Conservation (phyloP, 2,113 vertebrate genomes). For the Heteronetta atricapilla region DNA sequence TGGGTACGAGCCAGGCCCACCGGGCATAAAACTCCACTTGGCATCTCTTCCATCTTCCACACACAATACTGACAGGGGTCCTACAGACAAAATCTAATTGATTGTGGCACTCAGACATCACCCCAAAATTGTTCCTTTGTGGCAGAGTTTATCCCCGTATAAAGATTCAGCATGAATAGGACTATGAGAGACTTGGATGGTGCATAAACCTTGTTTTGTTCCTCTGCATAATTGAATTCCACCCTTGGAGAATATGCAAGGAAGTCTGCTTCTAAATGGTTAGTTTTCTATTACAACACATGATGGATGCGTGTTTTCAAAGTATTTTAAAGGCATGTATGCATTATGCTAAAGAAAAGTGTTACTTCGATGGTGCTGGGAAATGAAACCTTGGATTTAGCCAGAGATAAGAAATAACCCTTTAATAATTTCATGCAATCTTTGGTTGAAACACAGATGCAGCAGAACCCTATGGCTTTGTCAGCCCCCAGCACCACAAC, state of each 20-base stretch:
- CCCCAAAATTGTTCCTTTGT: conserved; percentile 1
- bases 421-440: neutral
- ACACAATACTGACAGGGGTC: conserved; percentile 19
- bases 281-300: conserved; percentile 19
- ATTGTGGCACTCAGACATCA: neutral
- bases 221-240: neutral
- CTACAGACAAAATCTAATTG: conserved; percentile 9
- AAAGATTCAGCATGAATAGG: conserved; percentile 3
- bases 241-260: conserved; percentile 17
- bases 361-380: neutral
- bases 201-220: conserved; percentile 31
- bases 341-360: neutral
- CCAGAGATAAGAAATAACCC: conserved; percentile 17
- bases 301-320: neutral
- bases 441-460: neutral
- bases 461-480: neutral
- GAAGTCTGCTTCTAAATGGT: neutral
- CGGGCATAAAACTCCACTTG: conserved; percentile 8
- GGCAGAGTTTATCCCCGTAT: neutral
- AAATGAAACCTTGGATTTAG: conserved; percentile 4
- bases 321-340: neutral
- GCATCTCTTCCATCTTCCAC: conserved; percentile 15
- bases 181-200: neutral
- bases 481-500: neutral
- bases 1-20: conserved; percentile 3